These are phyloP conservation scores for Carassius carassius DNA, from an alignment of 2,113 vertebrate species.

Conservation along the genomic window DNA sequence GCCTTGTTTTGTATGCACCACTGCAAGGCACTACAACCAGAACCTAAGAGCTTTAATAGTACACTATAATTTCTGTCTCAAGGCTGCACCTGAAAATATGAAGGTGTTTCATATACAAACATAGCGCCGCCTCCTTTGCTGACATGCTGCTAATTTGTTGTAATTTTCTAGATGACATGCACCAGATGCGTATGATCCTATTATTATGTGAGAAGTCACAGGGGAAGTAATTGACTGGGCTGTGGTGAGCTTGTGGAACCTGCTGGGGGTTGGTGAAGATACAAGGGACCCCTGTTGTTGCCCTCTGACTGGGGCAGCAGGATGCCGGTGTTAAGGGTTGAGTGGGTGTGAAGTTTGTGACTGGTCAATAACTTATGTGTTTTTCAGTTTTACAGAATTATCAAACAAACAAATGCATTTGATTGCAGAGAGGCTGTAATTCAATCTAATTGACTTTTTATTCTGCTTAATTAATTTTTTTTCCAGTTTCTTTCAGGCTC, in stretches of 20 bases:
- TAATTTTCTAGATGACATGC: constrained; percentile 80
- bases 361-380: constrained; percentile 6
- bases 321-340: constrained; percentile 51
- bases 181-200: constrained; percentile 74
- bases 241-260: constrained; percentile 59
- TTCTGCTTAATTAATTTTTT: constrained; percentile 63
- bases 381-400: constrained; percentile 20
- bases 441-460: constrained; percentile 57
- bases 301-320: constrained; percentile 58
- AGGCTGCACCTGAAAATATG: constrained; percentile 36
- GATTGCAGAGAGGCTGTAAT: constrained; percentile 24
- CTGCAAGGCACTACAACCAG: constrained; percentile 35
- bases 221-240: constrained; percentile 73
- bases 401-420: constrained; percentile 3
- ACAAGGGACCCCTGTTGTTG: constrained; percentile 60
- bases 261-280: constrained; percentile 73
- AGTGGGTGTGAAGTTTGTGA: constrained; percentile 25
- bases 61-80: constrained; percentile 28
- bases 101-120: constrained; percentile 63
- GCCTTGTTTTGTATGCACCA: constrained; percentile 55
- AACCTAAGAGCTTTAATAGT: constrained; percentile 44
- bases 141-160: constrained; percentile 66
- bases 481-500: constrained; percentile 59
- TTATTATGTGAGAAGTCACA: constrained; percentile 81
- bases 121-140: constrained; percentile 23